Base-by-base conservation (phyloP, 2,113 vertebrate species). In the Geococcyx californianus region DNA sequence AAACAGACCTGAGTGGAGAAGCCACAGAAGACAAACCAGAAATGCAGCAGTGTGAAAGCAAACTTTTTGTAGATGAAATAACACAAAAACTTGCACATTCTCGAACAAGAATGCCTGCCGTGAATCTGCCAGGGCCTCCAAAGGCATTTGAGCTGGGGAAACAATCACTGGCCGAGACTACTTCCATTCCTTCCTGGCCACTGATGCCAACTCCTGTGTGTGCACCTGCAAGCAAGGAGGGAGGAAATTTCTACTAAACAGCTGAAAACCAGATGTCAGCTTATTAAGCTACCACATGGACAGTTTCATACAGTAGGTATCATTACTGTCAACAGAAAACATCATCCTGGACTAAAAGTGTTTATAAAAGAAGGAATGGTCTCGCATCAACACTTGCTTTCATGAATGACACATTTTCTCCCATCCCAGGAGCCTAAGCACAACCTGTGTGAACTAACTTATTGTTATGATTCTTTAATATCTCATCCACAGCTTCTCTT, bases 1-100 rank as follows among this genome's bases (percentile, higher is more conserved):
- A 92, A 93, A 86, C 97, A 95, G 92, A 98, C 97, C 98, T 98
- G 98, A 82, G 98, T 97, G 60, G 98, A 99, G 93, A 99, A 99
- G 74, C 98, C 98, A 97, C 98, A 98, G 97, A 98, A 98, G 34
- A 98, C 98, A 40, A 98, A 99, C 98, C 98, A 99, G 97, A 99
- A 99, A 96, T 98, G 97, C 15, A 99, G 98, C 42, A 98, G 92
- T 7, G 98, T 98, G 91, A 99, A 99, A 40, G 97, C 97, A 94
- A 99, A 98, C 89, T 98, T 99, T 98, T 98, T 98, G 92, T 98
- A 98, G 96, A 99, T 99, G 94, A 99, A 99, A 94, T 99, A 98
- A 84, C 96, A 93, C 58, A 99, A 97, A 97, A 98, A 99, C 56
- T 98, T 98, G 94, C 98, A 98, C 97, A 98, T 98, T 86, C 98